phyloP scores from a whole-genome alignment of 2,888 invertebrate genomes.

The Belgica antarctica region DNA sequence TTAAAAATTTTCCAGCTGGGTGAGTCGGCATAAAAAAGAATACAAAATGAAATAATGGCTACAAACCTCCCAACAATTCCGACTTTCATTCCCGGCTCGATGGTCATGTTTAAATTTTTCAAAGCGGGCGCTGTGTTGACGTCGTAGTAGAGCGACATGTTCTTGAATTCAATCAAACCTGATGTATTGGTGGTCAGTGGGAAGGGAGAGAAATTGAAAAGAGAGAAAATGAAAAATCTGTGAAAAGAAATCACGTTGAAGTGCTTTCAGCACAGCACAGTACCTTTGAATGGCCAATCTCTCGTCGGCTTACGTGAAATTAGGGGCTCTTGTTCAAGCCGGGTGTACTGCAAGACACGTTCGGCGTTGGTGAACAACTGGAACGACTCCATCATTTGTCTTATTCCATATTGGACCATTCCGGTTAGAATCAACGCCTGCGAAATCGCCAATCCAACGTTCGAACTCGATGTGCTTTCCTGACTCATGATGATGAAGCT shows the following conservation, averaged over 20 bases:
- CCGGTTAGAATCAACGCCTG: slow-evolving; percentile 68
- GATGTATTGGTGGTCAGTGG: too few relatives aligned
- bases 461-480: slow-evolving; percentile 63
- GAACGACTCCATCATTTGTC: slow-evolving; percentile 67
- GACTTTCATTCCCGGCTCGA: slow-evolving; percentile 59
- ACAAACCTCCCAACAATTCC: slow-evolving; percentile 59
- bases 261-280: slow-evolving; percentile 53
- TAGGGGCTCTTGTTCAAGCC: slow-evolving; percentile 61
- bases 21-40: background rate
- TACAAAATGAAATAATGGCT: too few relatives aligned
- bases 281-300: slow-evolving; percentile 68
- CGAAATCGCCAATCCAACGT: slow-evolving; percentile 68
- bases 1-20: background rate
- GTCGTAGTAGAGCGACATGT: slow-evolving; percentile 62
- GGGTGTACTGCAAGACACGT: slow-evolving; percentile 68
- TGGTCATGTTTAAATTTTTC: slow-evolving; percentile 66
- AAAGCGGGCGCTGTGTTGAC: slow-evolving; percentile 65
- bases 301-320: slow-evolving; percentile 58
- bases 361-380: slow-evolving; percentile 74
- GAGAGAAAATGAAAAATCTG: background rate
- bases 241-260: slow-evolving; percentile 52
- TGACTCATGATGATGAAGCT: slow-evolving; percentile 62
- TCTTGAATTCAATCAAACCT: slow-evolving; percentile 58
- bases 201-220: slow-evolving; percentile 54
- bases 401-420: slow-evolving; percentile 70